Evolutionary conservation across 2,113 vertebrate genomes (phyloP), one percentile per base, ranked within the genome.

Genomic region (Nibea coibor): DNA sequence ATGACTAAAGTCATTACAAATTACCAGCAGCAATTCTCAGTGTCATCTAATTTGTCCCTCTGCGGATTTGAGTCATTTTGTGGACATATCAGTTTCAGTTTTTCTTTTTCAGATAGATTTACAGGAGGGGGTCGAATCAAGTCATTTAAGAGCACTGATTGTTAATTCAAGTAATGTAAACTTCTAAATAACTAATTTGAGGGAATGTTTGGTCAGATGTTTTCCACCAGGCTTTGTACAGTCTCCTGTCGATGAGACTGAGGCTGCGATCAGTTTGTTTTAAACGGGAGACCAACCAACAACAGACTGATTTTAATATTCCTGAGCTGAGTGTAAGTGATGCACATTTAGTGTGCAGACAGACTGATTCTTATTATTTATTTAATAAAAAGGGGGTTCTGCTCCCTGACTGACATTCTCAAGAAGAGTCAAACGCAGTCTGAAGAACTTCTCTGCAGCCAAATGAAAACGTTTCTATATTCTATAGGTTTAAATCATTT

Each of bases 361-460:
- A 28, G 39, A 50, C 67, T 76, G 10, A 28, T 22, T 62, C 16
- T 57, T 78, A 12, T 45, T 80, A 84, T 86, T 81, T 89, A 87
- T 87, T 86, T 35, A 4, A 43, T 47, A 12, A 35, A 54, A 28
- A 10, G 48, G 48, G 26, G 24, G 19, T 26, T 28, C 12, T 39
- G n/a, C 20, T 19, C 61, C 19, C 28, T 22, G 48, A 50, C 53
- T 67, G 53, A 53, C 64, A 26, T 10, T 8, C 16, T 70, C 16
- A 4, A 4, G 19, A 73, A 2, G 20, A 61, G 5, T 35, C 6
- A 6, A 35, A 35, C 31, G 17, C 17, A 4, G n/a, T 22, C 35
- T 26, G 51, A 57, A 59, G 20, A 35, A 24, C 31, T 19, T 45
- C 45, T 17, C 48, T 63, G 47, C 35, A 79, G 43, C 54, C 3